Conservation (phyloP, 2,113 vertebrate genomes). For the Pachyramphus minor region DNA sequence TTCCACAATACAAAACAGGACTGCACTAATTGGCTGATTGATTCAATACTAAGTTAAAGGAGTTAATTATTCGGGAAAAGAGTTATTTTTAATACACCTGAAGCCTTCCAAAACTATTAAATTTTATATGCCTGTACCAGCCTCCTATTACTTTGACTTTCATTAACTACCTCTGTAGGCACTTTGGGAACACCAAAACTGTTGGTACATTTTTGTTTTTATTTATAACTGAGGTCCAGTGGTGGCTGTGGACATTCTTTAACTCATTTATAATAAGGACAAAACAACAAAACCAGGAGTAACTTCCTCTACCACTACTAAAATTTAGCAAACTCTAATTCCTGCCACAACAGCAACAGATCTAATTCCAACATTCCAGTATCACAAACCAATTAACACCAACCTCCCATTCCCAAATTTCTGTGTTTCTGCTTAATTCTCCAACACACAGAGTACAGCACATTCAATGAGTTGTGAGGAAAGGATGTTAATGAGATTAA, state of each 20-base stretch:
- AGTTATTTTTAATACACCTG: constrained; percentile 3
- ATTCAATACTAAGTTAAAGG: constrained; percentile 15
- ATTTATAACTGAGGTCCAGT: background rate
- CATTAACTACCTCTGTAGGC: background rate
- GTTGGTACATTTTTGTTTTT: background rate
- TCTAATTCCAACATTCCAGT: background rate
- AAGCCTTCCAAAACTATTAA: constrained; percentile 41
- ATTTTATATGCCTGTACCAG: constrained; percentile 18
- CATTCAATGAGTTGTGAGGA: background rate
- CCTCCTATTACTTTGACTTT: background rate
- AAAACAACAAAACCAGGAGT: background rate
- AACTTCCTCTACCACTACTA: background rate
- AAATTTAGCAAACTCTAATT: background rate
- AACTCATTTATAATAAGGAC: background rate
- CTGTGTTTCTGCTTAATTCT: background rate
- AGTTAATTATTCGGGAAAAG: constrained; percentile 35
- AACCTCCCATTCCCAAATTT: background rate
- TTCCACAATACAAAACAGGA: background rate
- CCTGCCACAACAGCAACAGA: background rate
- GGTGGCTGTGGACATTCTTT: background rate
- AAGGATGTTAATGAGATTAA: background rate
- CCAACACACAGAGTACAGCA: rapidly evolving
- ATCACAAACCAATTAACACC: background rate
- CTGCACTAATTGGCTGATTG: background rate
- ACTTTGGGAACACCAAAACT: background rate